phyloP scores from a whole-genome alignment of 2,113 vertebrate species.

The Brachypodius melanocephalos region DNA sequence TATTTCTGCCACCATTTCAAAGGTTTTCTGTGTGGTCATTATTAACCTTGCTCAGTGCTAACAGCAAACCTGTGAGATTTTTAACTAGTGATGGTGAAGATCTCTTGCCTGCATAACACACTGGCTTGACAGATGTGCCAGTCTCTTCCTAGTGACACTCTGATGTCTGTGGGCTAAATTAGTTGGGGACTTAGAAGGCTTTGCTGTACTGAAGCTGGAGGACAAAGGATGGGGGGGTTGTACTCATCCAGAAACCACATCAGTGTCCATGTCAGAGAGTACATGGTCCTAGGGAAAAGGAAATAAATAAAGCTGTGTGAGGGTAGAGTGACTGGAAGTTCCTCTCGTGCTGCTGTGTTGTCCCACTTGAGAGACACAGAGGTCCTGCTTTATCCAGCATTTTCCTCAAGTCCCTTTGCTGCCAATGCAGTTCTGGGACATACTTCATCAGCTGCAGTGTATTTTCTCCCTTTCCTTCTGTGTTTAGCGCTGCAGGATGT shows the following conservation, averaged over 20 bases:
- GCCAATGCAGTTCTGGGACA: accelerated
- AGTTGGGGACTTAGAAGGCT: background rate
- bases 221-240: background rate
- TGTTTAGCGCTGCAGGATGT: background rate
- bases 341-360: background rate
- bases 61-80: background rate
- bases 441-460: background rate
- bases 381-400: background rate
- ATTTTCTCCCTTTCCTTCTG: background rate
- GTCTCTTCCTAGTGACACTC: background rate
- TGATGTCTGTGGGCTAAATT: background rate
- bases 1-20: background rate
- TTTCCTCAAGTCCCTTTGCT: background rate
- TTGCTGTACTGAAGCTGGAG: background rate
- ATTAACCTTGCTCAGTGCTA: background rate
- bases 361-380: background rate
- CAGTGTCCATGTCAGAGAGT: background rate
- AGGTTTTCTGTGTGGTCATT: background rate
- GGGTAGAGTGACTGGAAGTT: background rate
- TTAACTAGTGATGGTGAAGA: background rate
- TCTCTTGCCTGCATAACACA: background rate
- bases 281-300: background rate
- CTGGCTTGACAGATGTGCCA: background rate
- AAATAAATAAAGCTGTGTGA: background rate
- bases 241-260: background rate